These are phyloP conservation scores for Lepus americanus DNA, from an alignment of 2,113 vertebrate genomes.

Conservation along the genomic window DNA sequence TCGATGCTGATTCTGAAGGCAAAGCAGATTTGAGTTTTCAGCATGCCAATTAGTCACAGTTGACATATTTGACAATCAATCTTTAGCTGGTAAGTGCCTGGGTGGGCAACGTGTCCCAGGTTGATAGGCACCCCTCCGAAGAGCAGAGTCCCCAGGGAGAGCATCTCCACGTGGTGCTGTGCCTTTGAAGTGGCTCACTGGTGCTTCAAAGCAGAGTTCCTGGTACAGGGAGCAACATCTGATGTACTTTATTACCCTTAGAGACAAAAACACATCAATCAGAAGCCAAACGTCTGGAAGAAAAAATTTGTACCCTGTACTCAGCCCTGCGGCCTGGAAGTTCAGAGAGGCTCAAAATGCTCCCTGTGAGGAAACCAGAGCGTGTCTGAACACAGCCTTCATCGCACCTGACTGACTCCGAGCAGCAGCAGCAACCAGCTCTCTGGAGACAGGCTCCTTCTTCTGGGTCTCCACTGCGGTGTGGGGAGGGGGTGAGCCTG, in stretches of 20 bases:
- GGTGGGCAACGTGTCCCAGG: neutral
- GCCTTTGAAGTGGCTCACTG: slow-evolving; percentile 68
- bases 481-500: neutral
- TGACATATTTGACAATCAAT: neutral
- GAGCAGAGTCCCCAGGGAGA: neutral
- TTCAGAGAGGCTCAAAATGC: slow-evolving; percentile 55
- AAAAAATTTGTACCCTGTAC: slow-evolving; percentile 55
- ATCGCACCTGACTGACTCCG: neutral
- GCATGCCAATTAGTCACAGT: neutral
- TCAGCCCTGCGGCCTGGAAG: slow-evolving; percentile 74
- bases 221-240: slow-evolving; percentile 75
- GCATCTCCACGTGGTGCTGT: neutral
- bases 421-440: neutral
- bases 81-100: neutral
- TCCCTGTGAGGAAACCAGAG: slow-evolving; percentile 16
- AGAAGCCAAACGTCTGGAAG: slow-evolving; percentile 71
- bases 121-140: neutral
- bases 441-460: neutral
- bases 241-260: slow-evolving; percentile 73
- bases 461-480: neutral
- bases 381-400: neutral
- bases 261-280: slow-evolving; percentile 70
- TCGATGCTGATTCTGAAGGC: neutral
- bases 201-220: slow-evolving; percentile 76
- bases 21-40: neutral